A percentile compares a stretch with the other conserved stretches of the same genome.
Conservation (phyloP, 2,888 invertebrate genomes). For the Nezara viridula region DNA sequence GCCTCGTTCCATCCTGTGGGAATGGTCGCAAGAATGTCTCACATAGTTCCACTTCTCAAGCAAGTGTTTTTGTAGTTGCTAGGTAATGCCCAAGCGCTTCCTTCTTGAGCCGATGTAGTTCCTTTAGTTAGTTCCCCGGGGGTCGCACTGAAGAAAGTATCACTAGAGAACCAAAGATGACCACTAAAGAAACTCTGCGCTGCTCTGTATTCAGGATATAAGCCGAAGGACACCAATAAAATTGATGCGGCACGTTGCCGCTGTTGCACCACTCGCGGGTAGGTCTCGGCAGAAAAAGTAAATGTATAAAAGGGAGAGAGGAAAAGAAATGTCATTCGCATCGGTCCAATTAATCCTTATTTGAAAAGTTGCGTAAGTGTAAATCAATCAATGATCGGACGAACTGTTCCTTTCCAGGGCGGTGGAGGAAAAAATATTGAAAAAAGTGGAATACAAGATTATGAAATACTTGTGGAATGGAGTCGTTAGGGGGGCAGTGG, state of each 20-base stretch:
- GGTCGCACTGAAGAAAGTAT: background rate
- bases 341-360: constrained; percentile 48
- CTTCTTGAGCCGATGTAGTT: background rate
- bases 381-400: constrained; percentile 43
- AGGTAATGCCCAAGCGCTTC: background rate
- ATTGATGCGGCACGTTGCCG: constrained; percentile 38
- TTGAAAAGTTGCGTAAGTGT: constrained; percentile 36
- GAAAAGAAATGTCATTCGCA: constrained; percentile 27
- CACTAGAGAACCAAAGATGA: constrained; percentile 2
- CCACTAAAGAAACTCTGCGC: background rate
- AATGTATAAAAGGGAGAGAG: constrained; percentile 24
- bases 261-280: constrained; percentile 30
- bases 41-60: background rate
- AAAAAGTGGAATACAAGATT: constrained; percentile 41
- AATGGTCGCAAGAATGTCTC: background rate
- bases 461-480: constrained; percentile 11
- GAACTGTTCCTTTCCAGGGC: background rate
- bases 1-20: background rate
- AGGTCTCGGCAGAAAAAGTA: constrained; percentile 45
- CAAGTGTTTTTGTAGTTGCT: background rate
- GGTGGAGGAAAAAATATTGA: constrained; percentile 4
- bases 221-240: constrained; percentile 11
- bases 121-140: background rate
- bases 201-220: constrained; percentile 33
- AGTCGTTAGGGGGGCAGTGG: background rate